These are phyloP conservation scores for Agrilus biguttatus DNA, from an alignment of 2,888 invertebrate species.

Conservation along the genomic window DNA sequence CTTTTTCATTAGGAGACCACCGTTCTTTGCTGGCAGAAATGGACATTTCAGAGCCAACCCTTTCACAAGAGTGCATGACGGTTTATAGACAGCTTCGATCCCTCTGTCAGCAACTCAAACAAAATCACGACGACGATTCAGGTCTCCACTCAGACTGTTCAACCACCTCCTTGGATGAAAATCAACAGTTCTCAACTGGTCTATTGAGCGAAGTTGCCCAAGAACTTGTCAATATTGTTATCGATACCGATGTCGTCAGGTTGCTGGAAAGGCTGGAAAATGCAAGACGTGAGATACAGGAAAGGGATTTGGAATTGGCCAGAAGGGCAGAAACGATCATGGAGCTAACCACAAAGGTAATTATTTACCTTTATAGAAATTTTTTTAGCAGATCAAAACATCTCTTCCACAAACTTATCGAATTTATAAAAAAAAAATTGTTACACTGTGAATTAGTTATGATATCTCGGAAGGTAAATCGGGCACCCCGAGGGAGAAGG, in stretches of 20 bases:
- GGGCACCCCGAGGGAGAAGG: too few relatives aligned
- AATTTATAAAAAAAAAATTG: too few relatives aligned
- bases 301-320: conserved; percentile 67
- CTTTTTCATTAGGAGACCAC: conserved; percentile 24
- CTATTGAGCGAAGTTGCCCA: conserved; percentile 50
- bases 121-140: conserved; percentile 59
- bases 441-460: too few relatives aligned
- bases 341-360: conserved; percentile 66
- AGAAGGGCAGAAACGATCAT: conserved; percentile 65
- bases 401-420: too few relatives aligned
- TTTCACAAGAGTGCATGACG: conserved; percentile 47
- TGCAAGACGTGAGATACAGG: conserved; percentile 57
- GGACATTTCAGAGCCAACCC: conserved; percentile 55
- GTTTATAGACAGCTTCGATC: conserved; percentile 61
- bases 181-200: conserved; percentile 29
- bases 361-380: conserved; percentile 10
- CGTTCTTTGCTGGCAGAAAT: conserved; percentile 81
- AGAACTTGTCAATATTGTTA: conserved; percentile 56
- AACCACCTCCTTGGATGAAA: conserved; percentile 43
- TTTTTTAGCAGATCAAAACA: too few relatives aligned
- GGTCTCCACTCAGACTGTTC: conserved; percentile 57
- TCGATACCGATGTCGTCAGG: conserved; percentile 59
- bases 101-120: conserved; percentile 58
- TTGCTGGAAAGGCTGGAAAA: conserved; percentile 65
- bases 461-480: too few relatives aligned